These are phyloP conservation scores for Bergia sp. DNA, from an alignment of 92 coral and sea anemone species.

Conservation along the genomic window DNA sequence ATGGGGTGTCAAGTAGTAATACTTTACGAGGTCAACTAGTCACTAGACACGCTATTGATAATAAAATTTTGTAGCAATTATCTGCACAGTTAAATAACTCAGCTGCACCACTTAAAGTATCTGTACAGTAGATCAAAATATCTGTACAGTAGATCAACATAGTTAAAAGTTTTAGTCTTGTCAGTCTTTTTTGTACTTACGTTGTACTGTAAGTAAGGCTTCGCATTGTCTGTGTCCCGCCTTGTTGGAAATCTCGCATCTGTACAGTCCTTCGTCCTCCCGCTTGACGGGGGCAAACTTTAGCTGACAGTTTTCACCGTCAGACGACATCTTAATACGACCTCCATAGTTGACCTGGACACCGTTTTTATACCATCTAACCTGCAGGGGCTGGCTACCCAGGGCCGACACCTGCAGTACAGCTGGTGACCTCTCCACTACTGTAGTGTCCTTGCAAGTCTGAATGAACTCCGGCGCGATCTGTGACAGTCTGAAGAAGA, in stretches of 20 bases:
- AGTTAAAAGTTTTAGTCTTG: neutral
- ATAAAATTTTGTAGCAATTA: no score
- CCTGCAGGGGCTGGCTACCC: constrained; percentile 92
- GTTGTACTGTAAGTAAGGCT: constrained; percentile 76
- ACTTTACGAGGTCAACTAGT: no score
- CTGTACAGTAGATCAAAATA: no score
- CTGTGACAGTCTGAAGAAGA: constrained; percentile 68
- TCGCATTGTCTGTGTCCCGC: constrained; percentile 86
- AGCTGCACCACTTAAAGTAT: no score
- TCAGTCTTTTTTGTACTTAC: constrained; percentile 35
- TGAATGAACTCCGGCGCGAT: constrained; percentile 86
- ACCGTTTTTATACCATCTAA: constrained; percentile 92
- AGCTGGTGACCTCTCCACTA: constrained; percentile 80
- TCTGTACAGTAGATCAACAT: neutral
- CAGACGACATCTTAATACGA: constrained; percentile 88
- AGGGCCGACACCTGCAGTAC: constrained; percentile 75
- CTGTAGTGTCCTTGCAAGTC: constrained; percentile 79
- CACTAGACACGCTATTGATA: no score
- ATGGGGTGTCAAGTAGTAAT: no score
- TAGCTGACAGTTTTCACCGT: constrained; percentile 80
- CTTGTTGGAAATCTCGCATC: constrained; percentile 90
- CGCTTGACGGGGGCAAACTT: constrained; percentile 76
- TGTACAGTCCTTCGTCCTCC: constrained; percentile 96
- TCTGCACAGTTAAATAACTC: no score
- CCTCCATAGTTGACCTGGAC: constrained; percentile 85